These are phyloP conservation scores for Sander lucioperca DNA, from an alignment of 2,113 vertebrate species.

Conservation along the genomic window DNA sequence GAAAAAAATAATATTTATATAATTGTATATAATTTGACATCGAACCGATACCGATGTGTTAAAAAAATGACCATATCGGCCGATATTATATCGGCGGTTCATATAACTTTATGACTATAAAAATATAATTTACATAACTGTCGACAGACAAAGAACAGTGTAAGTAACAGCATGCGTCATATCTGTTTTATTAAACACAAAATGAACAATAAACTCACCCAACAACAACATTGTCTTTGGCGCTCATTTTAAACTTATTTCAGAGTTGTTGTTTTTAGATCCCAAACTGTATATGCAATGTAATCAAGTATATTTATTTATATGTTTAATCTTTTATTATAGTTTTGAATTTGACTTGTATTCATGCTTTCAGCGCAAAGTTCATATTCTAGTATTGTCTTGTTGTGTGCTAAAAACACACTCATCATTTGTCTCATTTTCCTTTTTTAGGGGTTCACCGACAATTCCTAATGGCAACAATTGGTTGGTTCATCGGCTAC, in stretches of 20 bases:
- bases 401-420: background rate
- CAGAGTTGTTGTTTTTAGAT: background rate
- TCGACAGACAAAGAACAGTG: too few relatives aligned
- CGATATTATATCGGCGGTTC: too few relatives aligned
- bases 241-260: background rate
- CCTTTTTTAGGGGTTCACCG: conserved; percentile 89
- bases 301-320: background rate
- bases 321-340: background rate
- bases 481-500: conserved; percentile 91
- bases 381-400: background rate
- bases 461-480: conserved; percentile 83
- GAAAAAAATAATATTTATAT: too few relatives aligned
- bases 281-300: background rate
- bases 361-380: background rate
- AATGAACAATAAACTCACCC: background rate
- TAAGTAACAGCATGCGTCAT: background rate
- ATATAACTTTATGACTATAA: too few relatives aligned
- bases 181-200: background rate
- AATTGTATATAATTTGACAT: too few relatives aligned
- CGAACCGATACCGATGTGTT: too few relatives aligned
- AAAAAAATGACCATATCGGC: too few relatives aligned
- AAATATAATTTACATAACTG: too few relatives aligned
- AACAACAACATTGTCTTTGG: background rate
- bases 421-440: accelerated
- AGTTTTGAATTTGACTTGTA: background rate